A percentile compares a stretch with the other conserved stretches of the same genome.
Evolutionary conservation across 1,140 invertebrate genomes (phyloP).

Genomic region (Procambarus virginalis): DNA sequence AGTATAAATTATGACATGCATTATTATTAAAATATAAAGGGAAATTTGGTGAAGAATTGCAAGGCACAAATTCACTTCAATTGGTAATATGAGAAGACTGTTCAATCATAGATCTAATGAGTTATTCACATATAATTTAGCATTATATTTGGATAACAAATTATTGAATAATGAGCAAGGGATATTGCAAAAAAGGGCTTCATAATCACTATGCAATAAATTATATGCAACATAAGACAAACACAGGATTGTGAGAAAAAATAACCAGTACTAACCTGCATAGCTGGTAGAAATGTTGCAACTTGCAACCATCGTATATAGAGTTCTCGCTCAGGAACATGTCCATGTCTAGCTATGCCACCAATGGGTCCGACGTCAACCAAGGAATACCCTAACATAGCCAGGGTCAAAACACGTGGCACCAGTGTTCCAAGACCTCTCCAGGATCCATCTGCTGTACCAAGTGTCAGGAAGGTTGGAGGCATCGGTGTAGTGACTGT

Average conservation of each 20-base stretch:
- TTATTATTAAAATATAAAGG: too few relatives aligned
- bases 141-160: too few relatives aligned
- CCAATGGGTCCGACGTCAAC: conserved; percentile 59
- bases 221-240: too few relatives aligned
- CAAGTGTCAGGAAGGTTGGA: conserved; percentile 65
- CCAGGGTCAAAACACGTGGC: conserved; percentile 53
- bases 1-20: too few relatives aligned
- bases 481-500: conserved; percentile 58
- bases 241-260: not conserved
- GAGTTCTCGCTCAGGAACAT: conserved; percentile 86
- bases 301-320: conserved; percentile 96
- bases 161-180: too few relatives aligned
- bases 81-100: too few relatives aligned
- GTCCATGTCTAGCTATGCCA: conserved; percentile 50
- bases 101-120: too few relatives aligned
- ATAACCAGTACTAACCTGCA: conserved; percentile 77
- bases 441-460: conserved; percentile 58
- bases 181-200: too few relatives aligned
- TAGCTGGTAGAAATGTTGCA: conserved; percentile 92
- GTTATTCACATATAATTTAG: too few relatives aligned
- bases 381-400: conserved; percentile 56
- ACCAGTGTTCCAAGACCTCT: conserved; percentile 56
- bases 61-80: too few relatives aligned
- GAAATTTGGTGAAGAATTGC: too few relatives aligned
- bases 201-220: too few relatives aligned